Evolutionary conservation across 1,140 invertebrate genomes (phyloP), one percentile per base, ranked within the genome.

Genomic region (Drosophila gunungcola): DNA sequence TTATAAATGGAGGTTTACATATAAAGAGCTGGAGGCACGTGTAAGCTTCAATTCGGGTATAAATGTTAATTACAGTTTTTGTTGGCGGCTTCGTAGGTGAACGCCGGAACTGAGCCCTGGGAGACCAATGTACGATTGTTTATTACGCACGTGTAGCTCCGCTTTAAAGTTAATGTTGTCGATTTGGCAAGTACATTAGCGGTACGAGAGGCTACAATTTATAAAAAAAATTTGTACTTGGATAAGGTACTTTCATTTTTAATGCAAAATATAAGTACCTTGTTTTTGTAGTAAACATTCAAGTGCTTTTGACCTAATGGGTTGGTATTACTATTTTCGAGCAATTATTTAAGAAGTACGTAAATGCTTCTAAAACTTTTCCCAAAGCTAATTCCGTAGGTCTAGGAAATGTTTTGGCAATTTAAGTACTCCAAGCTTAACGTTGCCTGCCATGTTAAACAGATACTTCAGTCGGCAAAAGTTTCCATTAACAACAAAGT

Each of bases 41-140:
- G 79, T 88, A 73, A 88, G 42, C 57, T 45, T 48, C n/a, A 57
- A 43, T 69, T 56, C 9, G 64, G 63, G 27, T 21, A 63, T 81
- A 62, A 65, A 78, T 65, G 46, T 48, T 65, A 75, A 75, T 65
- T 53, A 57, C 2, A 25, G 9, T 39, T 32, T 61, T 36, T 55
- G 45, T 38, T 52, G n/a, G 2, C 27, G 61, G 32, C 38, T 51
- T 51, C 21, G 16, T 25, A 38, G 46, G 38, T 46, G 72, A 55
- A 75, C 65, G 65, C 72, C 72, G 60, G 72, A 75, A 75, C 46
- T 13, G 21, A 52, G 52, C 36, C 13, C 13, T 12, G 52, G 49
- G 63, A 69, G 67, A 27, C 51, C 16, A 69, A 69, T 25, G 42
- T 27, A 27, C n/a, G 11, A 48, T 69, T 53, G 21, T 69, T 69